Evolutionary conservation across 2,113 vertebrate genomes (phyloP), one percentile per base, ranked within the genome.

Genomic region (Indicator indicator): DNA sequence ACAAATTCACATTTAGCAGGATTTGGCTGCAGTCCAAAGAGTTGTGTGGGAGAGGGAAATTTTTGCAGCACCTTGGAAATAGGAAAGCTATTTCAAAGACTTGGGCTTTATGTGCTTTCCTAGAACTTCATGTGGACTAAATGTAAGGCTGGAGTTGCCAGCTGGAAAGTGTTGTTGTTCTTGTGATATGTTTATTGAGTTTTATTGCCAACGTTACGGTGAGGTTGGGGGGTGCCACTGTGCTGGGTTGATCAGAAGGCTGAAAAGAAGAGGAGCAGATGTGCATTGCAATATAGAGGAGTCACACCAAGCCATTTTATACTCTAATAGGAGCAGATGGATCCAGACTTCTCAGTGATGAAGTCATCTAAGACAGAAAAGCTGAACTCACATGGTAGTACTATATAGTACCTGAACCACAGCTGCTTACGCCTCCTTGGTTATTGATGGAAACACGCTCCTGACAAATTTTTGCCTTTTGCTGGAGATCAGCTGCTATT

Each of bases 321-420:
- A 11, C 72, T 86, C 19, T 28, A 0, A 67, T 55, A 48, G 69
- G 76, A 94, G 81, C 91, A 94, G 89, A 90, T 92, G 94, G 91
- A 74, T 81, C 30, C 72, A n/a, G 52, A 6, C 23, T 83, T 54
- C 3, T 52, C 55, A 89, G 55, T 79, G n/a, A 94, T 72, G 40
- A 76, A 92, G 59, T 62, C 5, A 9, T 91, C 54, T 54, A 4
- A 64, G 65, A 42, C 21, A 38, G 38, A 5, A 7, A 24, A 84
- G 74, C 48, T 82, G 38, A 30, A 4, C 44, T 72, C 63, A 50
- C 1, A 1, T 16, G 28, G 1, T 19, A 9, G 24, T 65, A 30
- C 58, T 60, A 6, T 9, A 6, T 11, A 14, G 54, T 32, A 70
- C 48, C 70, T 65, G 55, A 75, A n/a, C 28, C 46, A 26, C 48